Evolutionary conservation across 1,140 invertebrate species (phyloP), one percentile per base, ranked within the genome.

Genomic region (Copidosoma floridanum): DNA sequence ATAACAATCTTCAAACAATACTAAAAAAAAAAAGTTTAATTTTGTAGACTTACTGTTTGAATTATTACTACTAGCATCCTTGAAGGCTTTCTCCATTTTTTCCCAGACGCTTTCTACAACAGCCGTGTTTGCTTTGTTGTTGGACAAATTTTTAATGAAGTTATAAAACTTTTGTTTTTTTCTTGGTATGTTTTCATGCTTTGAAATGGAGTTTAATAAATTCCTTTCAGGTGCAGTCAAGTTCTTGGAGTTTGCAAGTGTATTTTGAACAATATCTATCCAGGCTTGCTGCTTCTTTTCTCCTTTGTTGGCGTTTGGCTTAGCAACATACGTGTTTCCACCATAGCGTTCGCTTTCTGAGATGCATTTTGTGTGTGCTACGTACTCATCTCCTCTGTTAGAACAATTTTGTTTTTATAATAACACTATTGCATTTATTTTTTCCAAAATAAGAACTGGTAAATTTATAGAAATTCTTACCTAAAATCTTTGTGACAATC

Each of bases 321-420:
- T 93, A 21, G 86, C 81, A 57, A 87, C 84, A 76, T 88, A 95
- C 63, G 90, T 87, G 79, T 91, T 89, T 12, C 87, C 93, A 27
- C 91, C 89, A 73, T 97, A 98, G 67, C 93, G 88, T 78, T 97
- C 86, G 40, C 91, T 87, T 82, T 98, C 95, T 3, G 88, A 89
- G 38, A 97, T 85, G 79, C 95, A 98, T 81, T 94, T 93, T n/a
- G 82, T 93, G 74, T 98, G 95, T 3, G 76, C 77, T 21, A 85
- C 83, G 79, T 93, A 97, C 35, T 91, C 89, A 63, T 94, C 83
- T 2, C 85, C 88, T 65, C 91, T 93, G 16, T 18, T 72, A 84
- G 83, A 70, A 63, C 67, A 73, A 60, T 55, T 53, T 60, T n/a
- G 58, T n/a, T n/a, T n/a, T n/a, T n/a, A n/a, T n/a, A n/a, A n/a